Conservation (phyloP, 1,140 invertebrate genomes). For the Pomacea maculata region DNA sequence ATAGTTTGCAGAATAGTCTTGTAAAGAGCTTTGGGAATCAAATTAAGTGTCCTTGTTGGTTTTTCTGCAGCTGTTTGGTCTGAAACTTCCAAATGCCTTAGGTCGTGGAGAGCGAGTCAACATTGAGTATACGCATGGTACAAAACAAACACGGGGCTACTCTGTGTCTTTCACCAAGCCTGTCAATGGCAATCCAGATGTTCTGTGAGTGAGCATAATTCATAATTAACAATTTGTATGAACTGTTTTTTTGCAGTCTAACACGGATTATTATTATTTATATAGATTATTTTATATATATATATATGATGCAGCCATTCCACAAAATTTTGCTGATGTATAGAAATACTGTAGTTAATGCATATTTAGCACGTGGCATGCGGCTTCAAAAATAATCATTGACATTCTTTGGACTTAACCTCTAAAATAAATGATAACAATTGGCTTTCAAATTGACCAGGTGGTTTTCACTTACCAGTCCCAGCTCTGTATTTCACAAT, state of each 20-base stretch:
- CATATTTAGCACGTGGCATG: too few species aligned
- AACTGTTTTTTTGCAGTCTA: neutral
- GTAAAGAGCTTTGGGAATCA: neutral
- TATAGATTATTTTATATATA: too few species aligned
- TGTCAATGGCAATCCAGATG: slow-evolving; percentile 68
- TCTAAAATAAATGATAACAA: too few species aligned
- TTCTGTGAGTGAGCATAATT: slow-evolving; percentile 66
- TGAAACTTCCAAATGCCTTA: slow-evolving; percentile 80
- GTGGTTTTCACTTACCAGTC: too few species aligned
- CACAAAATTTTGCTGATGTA: too few species aligned
- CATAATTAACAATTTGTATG: too few species aligned
- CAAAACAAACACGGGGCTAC: slow-evolving; percentile 77
- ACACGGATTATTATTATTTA: neutral
- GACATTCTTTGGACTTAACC: too few species aligned
- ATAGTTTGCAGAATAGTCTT: neutral
- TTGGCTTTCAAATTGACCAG: too few species aligned
- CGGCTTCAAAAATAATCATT: too few species aligned
- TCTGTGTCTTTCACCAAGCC: slow-evolving; percentile 81
- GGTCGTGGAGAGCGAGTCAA: slow-evolving; percentile 83
- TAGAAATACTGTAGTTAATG: too few species aligned
- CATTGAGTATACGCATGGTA: slow-evolving; percentile 81
- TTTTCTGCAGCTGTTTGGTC: slow-evolving; percentile 69
- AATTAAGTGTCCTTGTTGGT: neutral
- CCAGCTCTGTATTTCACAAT: too few species aligned
- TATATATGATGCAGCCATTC: too few species aligned